Base-by-base conservation (phyloP, 1,140 invertebrate species). In the Cecropterus lyciades region DNA sequence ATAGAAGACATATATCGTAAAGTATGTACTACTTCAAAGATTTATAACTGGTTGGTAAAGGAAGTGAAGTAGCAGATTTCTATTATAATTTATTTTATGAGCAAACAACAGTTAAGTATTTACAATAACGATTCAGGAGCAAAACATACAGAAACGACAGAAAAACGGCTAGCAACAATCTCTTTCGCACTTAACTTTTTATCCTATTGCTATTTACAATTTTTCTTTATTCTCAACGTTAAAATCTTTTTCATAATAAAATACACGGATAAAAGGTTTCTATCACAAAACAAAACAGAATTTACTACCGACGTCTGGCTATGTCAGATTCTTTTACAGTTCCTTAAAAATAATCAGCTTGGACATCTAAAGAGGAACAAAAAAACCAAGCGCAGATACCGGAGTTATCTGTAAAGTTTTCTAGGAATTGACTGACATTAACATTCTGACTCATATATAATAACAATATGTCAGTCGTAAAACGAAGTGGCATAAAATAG, bases 371-470 rank as follows among this genome's bases (percentile, higher is more conserved):
- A 55, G 33, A 59, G 70, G 71, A 65, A 79, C 65, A n/a, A 75
- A 79, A 77, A 74, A 78, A 75, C 42, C 52, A 69, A 65, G 45
- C 56, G 62, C 67, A 53, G 67, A 67, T 74, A 71, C 69, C 67
- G 53, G 63, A 71, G 65, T 68, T 69, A 67, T 72, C 62, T 66
- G 49, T 53, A 67, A 70, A 66, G 71, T 73, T 75, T 79, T 79
- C 73, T 72, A 33, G 59, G 76, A 79, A 81, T 64, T 59, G 46
- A 40, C 59, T 68, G 68, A 70, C 64, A 74, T 73, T 79, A 73
- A 51, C 72, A 73, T 74, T 67, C 56, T 37, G 51, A 59, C 24
- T 48, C 56, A 33, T 17, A 13, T 11, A 49, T 24, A 37, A 37
- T 37, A 37, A 57, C 37, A 53, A 40, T 37, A 53, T 53, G 30